A percentile compares a stretch with the other conserved stretches of the same genome.
Evolutionary conservation across 1,140 invertebrate genomes (phyloP).

Genomic region (Brachionus rubens): DNA sequence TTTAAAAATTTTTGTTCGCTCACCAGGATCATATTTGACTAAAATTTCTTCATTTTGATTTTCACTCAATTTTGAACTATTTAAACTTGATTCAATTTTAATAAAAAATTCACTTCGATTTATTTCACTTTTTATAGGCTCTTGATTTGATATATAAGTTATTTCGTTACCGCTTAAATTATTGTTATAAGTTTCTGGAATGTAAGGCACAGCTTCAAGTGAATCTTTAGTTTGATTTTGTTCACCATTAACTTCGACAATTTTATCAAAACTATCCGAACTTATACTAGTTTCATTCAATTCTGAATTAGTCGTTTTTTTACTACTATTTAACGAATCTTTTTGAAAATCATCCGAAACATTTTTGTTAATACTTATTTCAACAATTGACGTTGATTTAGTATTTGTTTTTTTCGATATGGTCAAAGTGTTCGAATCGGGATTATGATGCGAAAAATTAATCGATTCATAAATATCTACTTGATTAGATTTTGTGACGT

Average conservation of each 20-base stretch:
- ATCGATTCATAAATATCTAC: constrained; percentile 45
- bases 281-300: not conserved
- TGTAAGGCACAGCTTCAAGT: not conserved
- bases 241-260: not conserved
- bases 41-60: not conserved
- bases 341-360: not conserved
- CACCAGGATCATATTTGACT: not conserved
- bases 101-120: constrained; percentile 33
- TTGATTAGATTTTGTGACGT: not conserved
- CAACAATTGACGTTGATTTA: not conserved
- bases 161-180: constrained; percentile 39
- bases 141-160: not conserved
- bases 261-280: constrained; percentile 13
- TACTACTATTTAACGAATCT: not conserved
- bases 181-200: constrained; percentile 37
- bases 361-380: too few relatives aligned
- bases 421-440: constrained; percentile 3
- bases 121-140: not conserved
- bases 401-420: constrained; percentile 4
- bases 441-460: not conserved
- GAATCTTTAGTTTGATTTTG: not conserved
- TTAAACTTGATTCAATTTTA: not conserved
- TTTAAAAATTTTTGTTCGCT: constrained; percentile 11
- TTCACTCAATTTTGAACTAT: not conserved
- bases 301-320: not conserved